These are phyloP conservation scores for Mobula birostris DNA, from an alignment of 2,113 vertebrate species.

Conservation along the genomic window DNA sequence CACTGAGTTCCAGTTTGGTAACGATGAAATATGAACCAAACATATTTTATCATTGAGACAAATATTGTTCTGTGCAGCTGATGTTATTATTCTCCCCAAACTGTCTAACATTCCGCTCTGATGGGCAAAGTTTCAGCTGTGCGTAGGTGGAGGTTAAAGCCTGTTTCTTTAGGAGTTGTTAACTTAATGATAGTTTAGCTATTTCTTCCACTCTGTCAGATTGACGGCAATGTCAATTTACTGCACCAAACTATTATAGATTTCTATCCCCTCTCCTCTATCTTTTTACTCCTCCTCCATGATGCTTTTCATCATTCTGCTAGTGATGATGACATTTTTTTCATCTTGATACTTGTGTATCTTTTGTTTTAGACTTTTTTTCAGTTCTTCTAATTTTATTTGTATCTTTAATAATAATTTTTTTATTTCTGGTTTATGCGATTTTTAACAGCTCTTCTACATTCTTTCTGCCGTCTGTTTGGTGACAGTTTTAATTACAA, in stretches of 20 bases:
- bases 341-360: neutral
- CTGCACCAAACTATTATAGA: neutral
- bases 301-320: neutral
- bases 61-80: neutral
- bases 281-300: neutral
- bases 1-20: neutral
- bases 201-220: conserved; percentile 1
- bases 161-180: neutral
- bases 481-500: neutral
- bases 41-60: neutral
- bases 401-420: neutral
- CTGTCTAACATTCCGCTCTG: neutral
- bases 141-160: conserved; percentile 3
- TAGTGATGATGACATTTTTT: too few species aligned
- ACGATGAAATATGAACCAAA: neutral
- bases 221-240: conserved; percentile 21
- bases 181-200: conserved; percentile 17
- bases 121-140: conserved; percentile 23
- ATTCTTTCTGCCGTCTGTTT: neutral
- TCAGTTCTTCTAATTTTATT: neutral
- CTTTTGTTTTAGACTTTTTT: neutral
- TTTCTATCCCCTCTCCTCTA: neutral
- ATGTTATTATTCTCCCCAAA: neutral
- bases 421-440: neutral
- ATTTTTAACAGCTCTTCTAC: neutral